phyloP scores from a whole-genome alignment of 2,888 invertebrate genomes.

The Watsonalla binaria region DNA sequence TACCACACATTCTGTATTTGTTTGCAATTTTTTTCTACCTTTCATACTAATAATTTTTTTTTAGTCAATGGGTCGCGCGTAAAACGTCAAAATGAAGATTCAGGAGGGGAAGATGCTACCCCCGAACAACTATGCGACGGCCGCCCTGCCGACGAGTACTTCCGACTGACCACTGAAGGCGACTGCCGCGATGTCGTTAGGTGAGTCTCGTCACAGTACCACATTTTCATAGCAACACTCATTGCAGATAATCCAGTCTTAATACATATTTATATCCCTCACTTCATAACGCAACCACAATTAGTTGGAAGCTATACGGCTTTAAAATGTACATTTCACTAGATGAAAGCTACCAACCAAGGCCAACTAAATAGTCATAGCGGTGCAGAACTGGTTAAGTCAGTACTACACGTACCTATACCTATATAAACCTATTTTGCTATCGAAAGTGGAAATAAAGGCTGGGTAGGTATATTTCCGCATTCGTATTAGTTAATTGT shows the following conservation, averaged over 20 bases:
- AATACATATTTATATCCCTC: too few relatives aligned
- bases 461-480: background rate
- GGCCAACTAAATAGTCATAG: slow-evolving; percentile 17
- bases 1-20: too few relatives aligned
- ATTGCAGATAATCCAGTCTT: background rate
- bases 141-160: slow-evolving; percentile 94
- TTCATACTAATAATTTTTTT: slow-evolving; percentile 28
- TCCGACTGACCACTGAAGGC: slow-evolving; percentile 88
- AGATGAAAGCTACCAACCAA: slow-evolving; percentile 36
- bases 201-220: slow-evolving; percentile 65
- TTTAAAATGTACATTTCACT: slow-evolving; percentile 24
- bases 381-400: background rate
- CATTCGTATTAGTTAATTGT: background rate
- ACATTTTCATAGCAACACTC: background rate
- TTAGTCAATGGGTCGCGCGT: slow-evolving; percentile 72
- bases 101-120: slow-evolving; percentile 78
- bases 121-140: slow-evolving; percentile 92
- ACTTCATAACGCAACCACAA: background rate
- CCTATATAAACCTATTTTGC: too few relatives aligned
- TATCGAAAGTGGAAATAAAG: background rate
- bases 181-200: slow-evolving; percentile 97
- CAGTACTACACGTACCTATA: background rate
- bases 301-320: slow-evolving; percentile 24
- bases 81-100: slow-evolving; percentile 84
- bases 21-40: too few relatives aligned